phyloP scores from a whole-genome alignment of 2,797 vertebrate species.

The Siniperca obscura region DNA sequence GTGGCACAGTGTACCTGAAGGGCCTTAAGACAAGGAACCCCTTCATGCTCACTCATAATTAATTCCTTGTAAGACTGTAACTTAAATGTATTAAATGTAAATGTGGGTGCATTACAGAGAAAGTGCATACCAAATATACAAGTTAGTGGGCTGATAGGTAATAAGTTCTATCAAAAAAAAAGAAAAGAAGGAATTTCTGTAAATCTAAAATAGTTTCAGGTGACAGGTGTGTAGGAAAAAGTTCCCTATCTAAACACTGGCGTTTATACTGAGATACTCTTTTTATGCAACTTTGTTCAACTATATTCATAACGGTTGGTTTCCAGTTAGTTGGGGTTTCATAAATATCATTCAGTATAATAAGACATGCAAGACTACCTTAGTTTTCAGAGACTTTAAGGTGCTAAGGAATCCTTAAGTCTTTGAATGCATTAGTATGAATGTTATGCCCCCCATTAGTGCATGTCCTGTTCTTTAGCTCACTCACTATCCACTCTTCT shows the following conservation, averaged over 20 bases:
- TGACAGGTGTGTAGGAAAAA: background rate
- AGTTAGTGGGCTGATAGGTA: background rate
- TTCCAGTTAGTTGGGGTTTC: background rate
- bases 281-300: background rate
- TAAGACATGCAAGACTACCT: background rate
- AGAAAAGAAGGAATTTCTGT: background rate
- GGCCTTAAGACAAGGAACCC: background rate
- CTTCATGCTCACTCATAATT: background rate
- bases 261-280: background rate
- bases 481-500: background rate
- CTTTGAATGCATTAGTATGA: background rate
- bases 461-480: background rate
- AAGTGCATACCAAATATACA: background rate
- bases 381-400: background rate
- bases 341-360: background rate
- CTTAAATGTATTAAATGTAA: background rate
- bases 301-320: background rate
- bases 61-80: background rate
- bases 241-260: background rate
- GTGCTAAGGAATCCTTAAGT: background rate
- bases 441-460: slow-evolving; percentile 18
- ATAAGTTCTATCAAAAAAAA: background rate
- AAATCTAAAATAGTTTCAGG: background rate
- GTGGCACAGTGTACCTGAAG: background rate
- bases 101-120: background rate